Conservation (phyloP, 1,140 invertebrate genomes). For the Neodiprion lecontei region DNA sequence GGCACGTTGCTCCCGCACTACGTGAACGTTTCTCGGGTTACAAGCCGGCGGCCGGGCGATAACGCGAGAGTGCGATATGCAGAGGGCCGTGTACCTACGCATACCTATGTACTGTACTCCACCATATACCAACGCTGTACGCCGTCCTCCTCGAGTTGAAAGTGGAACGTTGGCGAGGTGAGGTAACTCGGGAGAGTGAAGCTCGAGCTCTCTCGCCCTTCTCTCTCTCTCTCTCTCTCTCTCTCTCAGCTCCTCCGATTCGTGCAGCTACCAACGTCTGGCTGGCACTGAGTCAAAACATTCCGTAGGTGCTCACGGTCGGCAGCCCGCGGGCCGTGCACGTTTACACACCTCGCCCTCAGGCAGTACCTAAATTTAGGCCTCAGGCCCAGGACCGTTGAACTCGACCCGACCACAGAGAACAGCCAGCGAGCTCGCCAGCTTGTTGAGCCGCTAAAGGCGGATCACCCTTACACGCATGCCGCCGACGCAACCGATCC, state of each 20-base stretch:
- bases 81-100: no score
- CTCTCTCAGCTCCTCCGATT: no score
- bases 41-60: neutral
- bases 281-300: conserved; percentile 1
- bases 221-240: no score
- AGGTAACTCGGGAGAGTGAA: neutral
- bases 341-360: neutral
- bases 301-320: conserved; percentile 1
- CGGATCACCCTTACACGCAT: no score
- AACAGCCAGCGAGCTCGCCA: no score
- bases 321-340: neutral
- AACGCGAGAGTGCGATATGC: neutral
- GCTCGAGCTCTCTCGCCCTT: no score
- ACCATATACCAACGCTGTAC: neutral
- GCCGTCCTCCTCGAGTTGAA: neutral
- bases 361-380: neutral
- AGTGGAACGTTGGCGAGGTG: neutral
- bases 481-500: no score
- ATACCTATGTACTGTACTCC: neutral
- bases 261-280: neutral
- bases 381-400: neutral
- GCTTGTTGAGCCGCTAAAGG: no score
- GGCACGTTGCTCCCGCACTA: no score
- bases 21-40: neutral
- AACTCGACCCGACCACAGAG: neutral